Conservation (phyloP, 2,797 vertebrate species). For the Lepilemur septentrionalis region DNA sequence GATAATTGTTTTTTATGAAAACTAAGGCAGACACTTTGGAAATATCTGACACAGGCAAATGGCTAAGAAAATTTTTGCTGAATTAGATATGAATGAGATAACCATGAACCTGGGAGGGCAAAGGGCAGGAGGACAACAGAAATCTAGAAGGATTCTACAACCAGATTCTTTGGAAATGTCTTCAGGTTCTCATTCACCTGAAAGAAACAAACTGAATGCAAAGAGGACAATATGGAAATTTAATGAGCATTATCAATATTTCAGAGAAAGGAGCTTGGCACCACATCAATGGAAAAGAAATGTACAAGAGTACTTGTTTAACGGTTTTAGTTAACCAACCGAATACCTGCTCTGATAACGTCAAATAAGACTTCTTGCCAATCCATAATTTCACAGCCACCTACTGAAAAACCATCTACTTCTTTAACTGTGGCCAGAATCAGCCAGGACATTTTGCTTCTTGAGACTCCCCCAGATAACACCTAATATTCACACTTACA, state of each 20-base stretch:
- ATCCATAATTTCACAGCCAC: background rate
- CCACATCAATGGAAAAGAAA: background rate
- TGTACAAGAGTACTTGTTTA: background rate
- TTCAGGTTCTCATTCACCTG: background rate
- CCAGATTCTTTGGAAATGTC: background rate
- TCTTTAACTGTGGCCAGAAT: background rate
- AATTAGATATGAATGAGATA: background rate
- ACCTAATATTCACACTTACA: background rate
- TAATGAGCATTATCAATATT: background rate
- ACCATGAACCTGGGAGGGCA: background rate
- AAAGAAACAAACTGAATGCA: background rate
- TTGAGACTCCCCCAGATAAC: background rate
- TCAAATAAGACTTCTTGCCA: background rate
- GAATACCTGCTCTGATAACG: background rate
- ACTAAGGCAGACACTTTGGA: background rate
- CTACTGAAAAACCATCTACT: background rate
- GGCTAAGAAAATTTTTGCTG: background rate
- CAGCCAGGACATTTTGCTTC: background rate
- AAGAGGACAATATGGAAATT: background rate
- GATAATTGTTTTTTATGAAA: background rate
- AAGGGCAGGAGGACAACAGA: background rate
- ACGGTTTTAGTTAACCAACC: background rate
- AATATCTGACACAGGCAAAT: background rate
- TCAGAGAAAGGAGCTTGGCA: background rate
- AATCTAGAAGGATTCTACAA: background rate